Conservation (phyloP, 2,113 vertebrate species). For the Etia nguti region DNA sequence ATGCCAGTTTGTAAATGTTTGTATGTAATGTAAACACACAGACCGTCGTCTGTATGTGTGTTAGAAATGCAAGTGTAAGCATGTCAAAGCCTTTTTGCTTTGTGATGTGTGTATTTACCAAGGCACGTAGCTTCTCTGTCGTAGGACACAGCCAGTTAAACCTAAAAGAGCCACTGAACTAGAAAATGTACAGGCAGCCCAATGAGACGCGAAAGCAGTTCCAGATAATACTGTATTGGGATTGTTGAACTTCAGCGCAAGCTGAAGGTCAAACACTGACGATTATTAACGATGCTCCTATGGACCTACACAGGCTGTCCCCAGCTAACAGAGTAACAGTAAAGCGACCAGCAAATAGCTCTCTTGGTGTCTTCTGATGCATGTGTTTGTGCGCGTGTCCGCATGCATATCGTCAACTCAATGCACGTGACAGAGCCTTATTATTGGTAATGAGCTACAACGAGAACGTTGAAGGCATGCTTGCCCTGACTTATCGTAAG, state of each 20-base stretch:
- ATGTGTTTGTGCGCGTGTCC: background rate
- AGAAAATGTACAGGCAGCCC: constrained; percentile 53
- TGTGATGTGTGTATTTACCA: constrained; percentile 62
- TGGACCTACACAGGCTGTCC: constrained; percentile 54
- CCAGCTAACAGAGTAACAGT: constrained; percentile 25
- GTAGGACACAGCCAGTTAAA: constrained; percentile 61
- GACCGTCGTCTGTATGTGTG: background rate
- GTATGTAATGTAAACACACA: constrained; percentile 2
- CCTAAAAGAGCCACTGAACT: constrained; percentile 60
- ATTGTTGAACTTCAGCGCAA: constrained; percentile 40
- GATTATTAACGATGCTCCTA: constrained; percentile 64
- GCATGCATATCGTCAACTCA: constrained; percentile 20
- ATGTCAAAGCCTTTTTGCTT: constrained; percentile 38
- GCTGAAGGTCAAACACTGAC: constrained; percentile 57
- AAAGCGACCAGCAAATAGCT: constrained; percentile 19
- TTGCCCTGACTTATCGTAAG: constrained; percentile 41
- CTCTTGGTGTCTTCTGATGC: constrained; percentile 6
- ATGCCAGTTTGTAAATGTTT: constrained; percentile 25
- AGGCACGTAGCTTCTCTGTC: constrained; percentile 72
- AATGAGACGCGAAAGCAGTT: constrained; percentile 47
- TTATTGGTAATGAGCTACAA: constrained; percentile 31
- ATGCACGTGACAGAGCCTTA: constrained; percentile 24
- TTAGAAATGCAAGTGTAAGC: background rate
- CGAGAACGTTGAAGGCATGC: constrained; percentile 39
- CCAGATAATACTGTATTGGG: constrained; percentile 51